Conservation (phyloP, 2,888 invertebrate genomes). For the Conus canariensis region DNA sequence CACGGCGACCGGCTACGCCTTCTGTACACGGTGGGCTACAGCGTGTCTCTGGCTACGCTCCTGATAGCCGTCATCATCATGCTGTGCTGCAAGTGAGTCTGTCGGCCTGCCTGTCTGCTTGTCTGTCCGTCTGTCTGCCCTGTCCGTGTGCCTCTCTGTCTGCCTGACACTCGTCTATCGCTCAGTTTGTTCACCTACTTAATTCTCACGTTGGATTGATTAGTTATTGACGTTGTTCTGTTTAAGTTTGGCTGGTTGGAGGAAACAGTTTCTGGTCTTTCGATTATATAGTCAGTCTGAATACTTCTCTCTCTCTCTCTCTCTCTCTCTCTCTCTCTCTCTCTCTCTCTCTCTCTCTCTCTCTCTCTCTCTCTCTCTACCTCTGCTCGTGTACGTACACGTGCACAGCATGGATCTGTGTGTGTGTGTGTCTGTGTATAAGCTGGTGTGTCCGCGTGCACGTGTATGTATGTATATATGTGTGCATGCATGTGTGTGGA, state of each 20-base stretch:
- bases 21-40: conserved; percentile 66
- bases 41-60: conserved; percentile 67
- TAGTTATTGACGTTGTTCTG: too few species aligned
- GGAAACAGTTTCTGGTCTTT: too few species aligned
- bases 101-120: not conserved
- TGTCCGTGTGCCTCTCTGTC: not conserved
- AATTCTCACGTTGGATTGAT: not conserved
- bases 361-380: conserved; percentile 15
- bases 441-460: not conserved
- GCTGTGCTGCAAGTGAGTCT: conserved; percentile 65
- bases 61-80: conserved; percentile 71
- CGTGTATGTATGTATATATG: not conserved
- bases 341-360: conserved; percentile 21
- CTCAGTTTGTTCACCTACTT: not conserved
- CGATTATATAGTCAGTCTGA: not conserved
- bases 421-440: conserved; percentile 4
- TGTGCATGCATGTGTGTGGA: too few species aligned
- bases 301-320: not conserved
- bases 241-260: not conserved
- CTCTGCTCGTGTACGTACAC: not conserved
- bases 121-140: not conserved
- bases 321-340: conserved; percentile 18
- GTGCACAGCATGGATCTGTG: not conserved
- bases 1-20: conserved; percentile 50
- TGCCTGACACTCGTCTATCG: not conserved